Conservation (phyloP, 2,113 vertebrate genomes). For the Rallus limicola region DNA sequence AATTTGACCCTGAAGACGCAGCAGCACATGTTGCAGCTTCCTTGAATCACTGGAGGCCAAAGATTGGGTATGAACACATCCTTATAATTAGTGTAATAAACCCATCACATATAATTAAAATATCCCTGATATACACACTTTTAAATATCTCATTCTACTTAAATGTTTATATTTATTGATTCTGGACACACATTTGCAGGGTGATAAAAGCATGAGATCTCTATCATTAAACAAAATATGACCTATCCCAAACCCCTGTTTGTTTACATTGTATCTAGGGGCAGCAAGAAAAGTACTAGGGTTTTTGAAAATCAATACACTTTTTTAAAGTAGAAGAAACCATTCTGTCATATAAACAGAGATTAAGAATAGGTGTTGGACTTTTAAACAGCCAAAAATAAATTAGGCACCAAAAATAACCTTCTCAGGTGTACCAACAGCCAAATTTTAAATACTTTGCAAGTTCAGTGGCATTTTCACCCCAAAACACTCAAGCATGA, state of each 20-base stretch:
- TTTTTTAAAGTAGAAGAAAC: background rate
- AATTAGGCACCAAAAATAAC: background rate
- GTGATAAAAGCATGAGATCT: background rate
- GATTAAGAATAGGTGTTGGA: background rate
- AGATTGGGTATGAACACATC: background rate
- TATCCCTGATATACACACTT: background rate
- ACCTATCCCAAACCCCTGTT: background rate
- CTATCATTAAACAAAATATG: background rate
- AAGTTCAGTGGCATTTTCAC: background rate
- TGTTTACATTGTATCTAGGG: background rate
- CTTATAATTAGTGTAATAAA: slow-evolving; percentile 28
- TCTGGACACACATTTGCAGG: background rate
- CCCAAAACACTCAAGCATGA: background rate
- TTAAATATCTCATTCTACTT: background rate
- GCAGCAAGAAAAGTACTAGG: background rate
- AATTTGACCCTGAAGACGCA: slow-evolving; percentile 24
- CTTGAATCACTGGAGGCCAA: background rate
- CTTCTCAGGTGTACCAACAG: background rate
- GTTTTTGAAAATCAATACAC: background rate
- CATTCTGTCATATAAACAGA: background rate
- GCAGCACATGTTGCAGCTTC: background rate
- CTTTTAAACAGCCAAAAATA: background rate
- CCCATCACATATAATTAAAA: background rate
- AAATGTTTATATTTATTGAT: background rate
- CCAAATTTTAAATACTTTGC: background rate